Percentiles rank a stretch among this genome's conserved stretches.
Conservation (phyloP, 2,113 vertebrate genomes). For the Pampusana beccarii region DNA sequence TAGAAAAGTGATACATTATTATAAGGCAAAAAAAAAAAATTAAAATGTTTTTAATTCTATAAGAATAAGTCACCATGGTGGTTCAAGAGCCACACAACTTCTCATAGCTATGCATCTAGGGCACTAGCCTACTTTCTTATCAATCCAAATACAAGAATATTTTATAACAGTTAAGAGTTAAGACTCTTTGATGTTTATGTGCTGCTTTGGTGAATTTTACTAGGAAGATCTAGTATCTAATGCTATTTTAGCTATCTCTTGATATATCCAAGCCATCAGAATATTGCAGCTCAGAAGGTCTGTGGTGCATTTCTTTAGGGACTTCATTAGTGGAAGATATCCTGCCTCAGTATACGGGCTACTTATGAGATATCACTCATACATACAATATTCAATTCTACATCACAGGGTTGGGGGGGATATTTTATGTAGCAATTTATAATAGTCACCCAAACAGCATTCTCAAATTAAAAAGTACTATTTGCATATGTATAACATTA, state of each 20-base stretch:
- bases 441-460: background rate
- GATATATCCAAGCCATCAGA: slow-evolving; percentile 49
- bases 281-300: slow-evolving; percentile 24
- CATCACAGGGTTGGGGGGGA: background rate
- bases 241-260: slow-evolving; percentile 53
- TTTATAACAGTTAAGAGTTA: background rate
- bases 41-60: background rate
- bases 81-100: background rate
- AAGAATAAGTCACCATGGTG: background rate
- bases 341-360: slow-evolving; percentile 15
- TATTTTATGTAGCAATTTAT: background rate
- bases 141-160: slow-evolving; percentile 51
- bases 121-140: slow-evolving; percentile 62
- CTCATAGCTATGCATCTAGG: slow-evolving; percentile 65
- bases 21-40: background rate
- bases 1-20: background rate
- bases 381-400: background rate
- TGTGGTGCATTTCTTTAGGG: slow-evolving; percentile 59
- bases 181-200: slow-evolving; percentile 63
- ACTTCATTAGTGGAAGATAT: slow-evolving; percentile 67
- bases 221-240: slow-evolving; percentile 39
- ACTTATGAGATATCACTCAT: slow-evolving; percentile 46
- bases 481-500: background rate
- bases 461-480: background rate
- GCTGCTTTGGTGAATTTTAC: slow-evolving; percentile 43